Conservation (phyloP, 2,113 vertebrate genomes). For the Craseonycteris thonglongyai region DNA sequence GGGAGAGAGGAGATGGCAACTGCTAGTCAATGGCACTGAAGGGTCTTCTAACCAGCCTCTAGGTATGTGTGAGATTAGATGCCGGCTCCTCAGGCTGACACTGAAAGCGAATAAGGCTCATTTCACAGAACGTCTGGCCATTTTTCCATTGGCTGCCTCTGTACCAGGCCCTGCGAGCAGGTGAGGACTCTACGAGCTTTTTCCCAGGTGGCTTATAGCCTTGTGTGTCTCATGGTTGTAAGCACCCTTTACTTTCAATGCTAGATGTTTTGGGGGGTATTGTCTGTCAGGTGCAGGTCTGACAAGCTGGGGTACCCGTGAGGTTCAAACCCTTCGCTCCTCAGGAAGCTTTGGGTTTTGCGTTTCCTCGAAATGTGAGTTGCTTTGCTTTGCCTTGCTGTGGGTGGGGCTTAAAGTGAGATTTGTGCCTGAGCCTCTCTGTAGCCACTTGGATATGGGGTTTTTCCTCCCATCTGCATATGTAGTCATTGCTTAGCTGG, state of each 20-base stretch:
- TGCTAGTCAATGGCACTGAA: rapidly evolving
- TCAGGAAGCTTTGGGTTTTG: background rate
- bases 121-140: background rate
- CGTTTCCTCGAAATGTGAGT: background rate
- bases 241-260: background rate
- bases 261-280: background rate
- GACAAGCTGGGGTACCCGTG: background rate
- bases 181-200: background rate
- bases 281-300: background rate
- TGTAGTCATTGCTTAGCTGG: background rate
- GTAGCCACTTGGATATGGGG: background rate
- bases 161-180: background rate
- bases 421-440: background rate
- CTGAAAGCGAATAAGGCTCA: background rate
- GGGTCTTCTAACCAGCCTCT: background rate
- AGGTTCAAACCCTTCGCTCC: background rate
- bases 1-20: background rate
- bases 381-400: too few relatives aligned
- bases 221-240: background rate
- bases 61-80: too few relatives aligned
- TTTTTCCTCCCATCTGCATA: background rate
- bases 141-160: background rate
- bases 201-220: background rate
- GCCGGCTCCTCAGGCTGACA: background rate
- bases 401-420: background rate